Evolutionary conservation across 2,797 vertebrate species (phyloP).

Genomic region (Intellagama lesueurii): DNA sequence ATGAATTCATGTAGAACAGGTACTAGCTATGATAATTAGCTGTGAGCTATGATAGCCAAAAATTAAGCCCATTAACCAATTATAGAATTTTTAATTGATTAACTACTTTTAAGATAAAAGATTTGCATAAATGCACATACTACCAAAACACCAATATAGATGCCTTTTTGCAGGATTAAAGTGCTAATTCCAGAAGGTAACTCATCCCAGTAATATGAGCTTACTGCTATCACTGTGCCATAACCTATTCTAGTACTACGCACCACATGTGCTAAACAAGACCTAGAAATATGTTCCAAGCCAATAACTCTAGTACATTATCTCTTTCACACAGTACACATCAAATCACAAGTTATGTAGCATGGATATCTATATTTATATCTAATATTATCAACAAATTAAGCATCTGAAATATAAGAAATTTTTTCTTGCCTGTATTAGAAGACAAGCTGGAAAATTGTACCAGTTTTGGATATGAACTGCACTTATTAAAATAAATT

Average conservation of each 20-base stretch:
- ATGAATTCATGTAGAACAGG: not conserved
- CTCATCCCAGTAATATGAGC: not conserved
- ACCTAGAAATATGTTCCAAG: not conserved
- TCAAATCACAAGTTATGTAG: not conserved
- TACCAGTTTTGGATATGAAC: not conserved
- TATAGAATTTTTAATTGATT: not conserved
- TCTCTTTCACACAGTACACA: not conserved
- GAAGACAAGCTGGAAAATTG: not conserved
- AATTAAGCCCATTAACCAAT: not conserved
- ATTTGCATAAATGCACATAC: not conserved
- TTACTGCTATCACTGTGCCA: not conserved
- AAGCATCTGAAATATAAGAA: not conserved
- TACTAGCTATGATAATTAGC: not conserved
- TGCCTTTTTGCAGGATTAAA: not conserved
- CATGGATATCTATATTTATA: not conserved
- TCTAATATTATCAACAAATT: not conserved
- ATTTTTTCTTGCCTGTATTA: not conserved
- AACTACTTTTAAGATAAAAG: not conserved
- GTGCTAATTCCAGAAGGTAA: not conserved
- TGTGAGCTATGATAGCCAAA: not conserved
- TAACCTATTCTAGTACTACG: not conserved
- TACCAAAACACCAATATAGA: not conserved
- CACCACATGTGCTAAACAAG: not conserved
- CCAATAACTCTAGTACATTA: not conserved
- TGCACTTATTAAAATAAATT: not conserved